A percentile compares a stretch with the other conserved stretches of the same genome.
Evolutionary conservation across 2,888 invertebrate genomes (phyloP).

Genomic region (Glyphotaelius pellucidus): DNA sequence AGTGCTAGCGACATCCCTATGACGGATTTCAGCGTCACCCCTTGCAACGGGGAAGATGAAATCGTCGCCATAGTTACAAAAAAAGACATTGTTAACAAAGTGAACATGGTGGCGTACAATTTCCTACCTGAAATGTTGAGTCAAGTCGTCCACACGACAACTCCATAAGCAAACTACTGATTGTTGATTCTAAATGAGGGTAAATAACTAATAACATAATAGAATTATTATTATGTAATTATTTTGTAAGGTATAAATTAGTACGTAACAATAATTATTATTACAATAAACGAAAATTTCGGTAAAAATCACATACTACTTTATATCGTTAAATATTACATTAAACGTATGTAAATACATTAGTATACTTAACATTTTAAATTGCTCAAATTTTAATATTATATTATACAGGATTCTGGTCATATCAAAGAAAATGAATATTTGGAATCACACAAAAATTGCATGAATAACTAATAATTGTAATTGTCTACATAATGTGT

Average conservation of each 20-base stretch:
- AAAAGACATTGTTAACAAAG: conserved; percentile 74
- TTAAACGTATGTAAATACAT: background rate
- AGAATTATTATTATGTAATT: background rate
- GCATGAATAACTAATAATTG: background rate
- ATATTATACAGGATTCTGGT: background rate
- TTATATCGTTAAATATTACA: background rate
- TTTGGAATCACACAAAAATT: background rate
- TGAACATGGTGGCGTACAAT: conserved; percentile 77
- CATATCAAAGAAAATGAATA: background rate
- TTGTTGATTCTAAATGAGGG: conserved; percentile 49
- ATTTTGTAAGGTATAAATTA: background rate
- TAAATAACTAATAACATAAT: background rate
- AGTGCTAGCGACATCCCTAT: conserved; percentile 67
- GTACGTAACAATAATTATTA: background rate
- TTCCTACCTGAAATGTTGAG: conserved; percentile 72
- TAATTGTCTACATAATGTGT: background rate
- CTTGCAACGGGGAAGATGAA: conserved; percentile 73
- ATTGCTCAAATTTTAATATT: background rate
- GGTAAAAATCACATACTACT: background rate
- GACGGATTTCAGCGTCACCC: conserved; percentile 67
- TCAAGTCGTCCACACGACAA: conserved; percentile 45
- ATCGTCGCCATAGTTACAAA: conserved; percentile 77
- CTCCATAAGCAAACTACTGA: conserved; percentile 22
- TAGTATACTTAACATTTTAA: background rate
- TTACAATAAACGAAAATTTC: background rate